phyloP scores from a whole-genome alignment of 2,113 vertebrate species.

The Toxotes chatareus region DNA sequence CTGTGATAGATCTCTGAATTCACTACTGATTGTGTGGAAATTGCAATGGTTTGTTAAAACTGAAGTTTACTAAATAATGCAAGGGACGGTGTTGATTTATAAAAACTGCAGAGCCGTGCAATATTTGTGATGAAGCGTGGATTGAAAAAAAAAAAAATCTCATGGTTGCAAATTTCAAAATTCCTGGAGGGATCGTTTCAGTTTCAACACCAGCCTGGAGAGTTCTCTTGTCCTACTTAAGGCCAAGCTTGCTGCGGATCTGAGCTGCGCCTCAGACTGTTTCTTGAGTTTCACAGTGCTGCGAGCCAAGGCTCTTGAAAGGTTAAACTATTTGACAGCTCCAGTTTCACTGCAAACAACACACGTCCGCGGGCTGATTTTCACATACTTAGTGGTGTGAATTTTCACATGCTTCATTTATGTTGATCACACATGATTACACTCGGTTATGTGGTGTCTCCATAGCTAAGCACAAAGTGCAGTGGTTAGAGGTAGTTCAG shows the following conservation, averaged over 20 bases:
- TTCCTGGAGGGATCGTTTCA: constrained; percentile 62
- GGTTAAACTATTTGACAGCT: constrained; percentile 73
- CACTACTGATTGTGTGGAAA: constrained; percentile 10
- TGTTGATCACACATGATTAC: constrained; percentile 66
- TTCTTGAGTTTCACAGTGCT: constrained; percentile 49
- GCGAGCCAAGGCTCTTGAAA: constrained; percentile 47
- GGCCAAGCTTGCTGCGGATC: constrained; percentile 38
- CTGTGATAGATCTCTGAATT: background rate
- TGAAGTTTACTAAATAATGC: constrained; percentile 11
- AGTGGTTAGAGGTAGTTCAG: background rate
- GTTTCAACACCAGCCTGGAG: constrained; percentile 46
- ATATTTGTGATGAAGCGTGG: constrained; percentile 43
- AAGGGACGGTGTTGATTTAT: constrained; percentile 15
- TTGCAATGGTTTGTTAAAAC: constrained; percentile 21
- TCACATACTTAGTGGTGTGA: constrained; percentile 64
- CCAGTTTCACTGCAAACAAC: constrained; percentile 57
- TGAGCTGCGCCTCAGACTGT: constrained; percentile 40
- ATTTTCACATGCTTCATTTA: constrained; percentile 74
- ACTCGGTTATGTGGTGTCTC: constrained; percentile 25
- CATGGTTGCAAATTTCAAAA: constrained; percentile 54
- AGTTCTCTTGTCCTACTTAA: constrained; percentile 56
- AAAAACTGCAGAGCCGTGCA: constrained; percentile 53
- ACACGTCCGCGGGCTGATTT: constrained; percentile 56
- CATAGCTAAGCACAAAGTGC: constrained; percentile 1
- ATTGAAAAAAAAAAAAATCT: constrained; percentile 26